These are phyloP conservation scores for Odontamblyopus lacepedii DNA, from an alignment of 2,797 vertebrate genomes.

Conservation along the genomic window DNA sequence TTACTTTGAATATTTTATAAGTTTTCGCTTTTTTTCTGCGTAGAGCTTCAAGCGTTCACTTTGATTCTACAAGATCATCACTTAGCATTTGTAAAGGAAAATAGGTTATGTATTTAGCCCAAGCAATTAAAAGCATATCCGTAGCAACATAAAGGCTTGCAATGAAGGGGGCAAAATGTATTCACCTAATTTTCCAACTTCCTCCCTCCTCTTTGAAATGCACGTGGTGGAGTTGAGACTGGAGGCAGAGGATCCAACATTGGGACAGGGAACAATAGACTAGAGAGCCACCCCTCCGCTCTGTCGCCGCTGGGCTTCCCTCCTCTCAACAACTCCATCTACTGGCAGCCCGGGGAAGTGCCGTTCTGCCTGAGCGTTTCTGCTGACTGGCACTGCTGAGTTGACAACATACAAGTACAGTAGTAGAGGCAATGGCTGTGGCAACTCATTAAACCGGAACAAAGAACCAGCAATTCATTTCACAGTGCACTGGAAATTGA, in stretches of 20 bases:
- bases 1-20: slow-evolving; percentile 56
- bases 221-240: slow-evolving; percentile 51
- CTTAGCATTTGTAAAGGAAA: slow-evolving; percentile 58
- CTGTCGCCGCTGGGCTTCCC: slow-evolving; percentile 37
- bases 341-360: slow-evolving; percentile 23
- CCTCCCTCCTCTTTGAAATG: slow-evolving; percentile 71
- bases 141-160: slow-evolving; percentile 40
- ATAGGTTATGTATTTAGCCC: slow-evolving; percentile 63
- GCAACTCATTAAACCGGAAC: slow-evolving; percentile 13
- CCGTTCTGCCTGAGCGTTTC: slow-evolving; percentile 10
- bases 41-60: slow-evolving; percentile 47
- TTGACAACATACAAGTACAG: slow-evolving; percentile 42
- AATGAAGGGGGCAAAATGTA: slow-evolving; percentile 46
- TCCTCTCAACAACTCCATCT: slow-evolving; percentile 61
- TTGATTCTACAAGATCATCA: slow-evolving; percentile 62
- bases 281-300: slow-evolving; percentile 64
- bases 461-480: slow-evolving; percentile 6
- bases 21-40: slow-evolving; percentile 17
- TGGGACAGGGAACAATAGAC: slow-evolving; percentile 67
- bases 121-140: slow-evolving; percentile 69
- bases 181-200: slow-evolving; percentile 68
- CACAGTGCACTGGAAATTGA: not conserved
- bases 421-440: slow-evolving; percentile 17
- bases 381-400: slow-evolving; percentile 59
- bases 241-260: slow-evolving; percentile 58